Conservation (phyloP, 2,888 invertebrate species). For the Chirona hameri region DNA sequence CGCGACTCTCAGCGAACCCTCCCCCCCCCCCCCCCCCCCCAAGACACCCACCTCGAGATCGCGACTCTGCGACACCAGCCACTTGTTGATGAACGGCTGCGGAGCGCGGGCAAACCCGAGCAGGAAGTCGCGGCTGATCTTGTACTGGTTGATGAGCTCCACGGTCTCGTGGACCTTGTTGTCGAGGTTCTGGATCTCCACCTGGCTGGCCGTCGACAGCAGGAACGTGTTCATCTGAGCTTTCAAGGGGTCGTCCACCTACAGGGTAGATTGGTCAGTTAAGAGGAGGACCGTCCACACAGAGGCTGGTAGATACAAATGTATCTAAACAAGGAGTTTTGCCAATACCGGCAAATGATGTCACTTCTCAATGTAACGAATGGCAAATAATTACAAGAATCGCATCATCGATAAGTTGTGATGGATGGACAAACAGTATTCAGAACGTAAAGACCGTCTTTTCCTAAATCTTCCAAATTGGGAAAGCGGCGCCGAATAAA, state of each 20-base stretch:
- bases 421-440: too few species aligned
- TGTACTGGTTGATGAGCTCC: slow-evolving; percentile 96
- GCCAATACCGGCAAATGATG: too few species aligned
- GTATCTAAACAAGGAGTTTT: too few species aligned
- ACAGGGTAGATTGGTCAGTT: too few species aligned
- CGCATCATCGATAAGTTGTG: too few species aligned
- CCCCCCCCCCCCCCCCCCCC: background rate
- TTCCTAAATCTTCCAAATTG: too few species aligned
- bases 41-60: slow-evolving; percentile 35
- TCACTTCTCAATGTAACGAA: too few species aligned
- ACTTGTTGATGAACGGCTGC: slow-evolving; percentile 96
- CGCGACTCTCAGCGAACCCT: slow-evolving; percentile 35
- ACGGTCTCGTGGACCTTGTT: slow-evolving; percentile 98
- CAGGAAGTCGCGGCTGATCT: slow-evolving; percentile 97
- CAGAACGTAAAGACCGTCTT: too few species aligned
- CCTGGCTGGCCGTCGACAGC: slow-evolving; percentile 91
- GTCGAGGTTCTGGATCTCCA: slow-evolving; percentile 84
- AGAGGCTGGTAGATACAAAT: too few species aligned
- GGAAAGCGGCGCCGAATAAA: too few species aligned
- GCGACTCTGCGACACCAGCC: slow-evolving; percentile 73
- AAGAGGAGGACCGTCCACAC: too few species aligned
- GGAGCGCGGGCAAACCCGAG: slow-evolving; percentile 97
- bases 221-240: slow-evolving; percentile 97
- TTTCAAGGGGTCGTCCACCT: slow-evolving; percentile 48
- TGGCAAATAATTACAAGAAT: too few species aligned